Evolutionary conservation across 2,888 invertebrate genomes (phyloP), one percentile per base, ranked within the genome.

Genomic region (Metalampra italica): DNA sequence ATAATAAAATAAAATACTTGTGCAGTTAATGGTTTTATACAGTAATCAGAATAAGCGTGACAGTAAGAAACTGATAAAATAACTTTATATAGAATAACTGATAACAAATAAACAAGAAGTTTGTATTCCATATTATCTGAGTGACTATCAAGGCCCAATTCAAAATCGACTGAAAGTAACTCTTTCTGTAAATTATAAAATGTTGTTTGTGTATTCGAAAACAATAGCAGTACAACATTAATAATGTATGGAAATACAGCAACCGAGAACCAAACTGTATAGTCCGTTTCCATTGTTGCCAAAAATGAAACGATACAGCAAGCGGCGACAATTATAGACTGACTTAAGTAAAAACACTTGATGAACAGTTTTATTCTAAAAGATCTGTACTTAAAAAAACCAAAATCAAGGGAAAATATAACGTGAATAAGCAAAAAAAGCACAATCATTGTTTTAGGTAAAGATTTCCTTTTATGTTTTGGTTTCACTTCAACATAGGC

Each of bases 371-470:
- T 45, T 38, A 15, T 14, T 29, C 39, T 39, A 11, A n/a, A 29
- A 15, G 39, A 30, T 32, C 9, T 45, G 37, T 37, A 29, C n/a
- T 46, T 30, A 4, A 41, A 15, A 46, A 46, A 46, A n/a, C 46
- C 46, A 12, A 32, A 40, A 14, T 46, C 46, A 1, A 40, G 13
- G n/a, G 4, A 46, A 29, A 40, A 41, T 12, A 41, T 13, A 0
- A 22, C 12, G 1, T 46, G 40, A 13, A 41, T 7, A 4, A 41
- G 1, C 15, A 40, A 30, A 15, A 46, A 46, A 2, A 41, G 32
- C 14, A 12, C 32, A 1, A 11, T 32, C 13, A 46, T 32, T 22
- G 14, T 22, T 46, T 46, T n/a, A 30, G 29, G 9, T 7, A 22
- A 1, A 29, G 30, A 3, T n/a, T 37, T 22, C 37, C n/a, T 37